Conservation (phyloP, 2,888 invertebrate genomes). For the Calliphora vomitoria region DNA sequence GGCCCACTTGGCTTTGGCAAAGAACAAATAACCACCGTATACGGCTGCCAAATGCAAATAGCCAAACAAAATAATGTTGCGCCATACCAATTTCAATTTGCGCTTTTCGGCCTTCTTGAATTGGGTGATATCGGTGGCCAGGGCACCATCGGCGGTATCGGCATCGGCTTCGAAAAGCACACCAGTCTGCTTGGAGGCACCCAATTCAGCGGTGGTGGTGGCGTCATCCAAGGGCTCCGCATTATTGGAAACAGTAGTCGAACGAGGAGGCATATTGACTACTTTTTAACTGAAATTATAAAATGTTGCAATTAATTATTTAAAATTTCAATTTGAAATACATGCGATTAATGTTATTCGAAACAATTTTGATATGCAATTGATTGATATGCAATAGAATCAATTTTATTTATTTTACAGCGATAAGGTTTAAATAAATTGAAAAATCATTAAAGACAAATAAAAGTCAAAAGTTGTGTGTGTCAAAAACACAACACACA, state of each 20-base stretch:
- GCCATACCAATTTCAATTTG: constrained; percentile 90
- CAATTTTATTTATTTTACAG: background rate
- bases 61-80: constrained; percentile 90
- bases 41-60: constrained; percentile 91
- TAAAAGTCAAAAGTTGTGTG: background rate
- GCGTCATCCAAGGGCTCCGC: constrained; percentile 52
- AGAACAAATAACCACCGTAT: constrained; percentile 90
- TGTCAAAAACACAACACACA: background rate
- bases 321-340: background rate
- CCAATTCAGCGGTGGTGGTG: constrained; percentile 52
- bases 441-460: background rate
- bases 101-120: constrained; percentile 86
- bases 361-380: background rate
- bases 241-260: constrained; percentile 71
- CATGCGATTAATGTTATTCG: background rate
- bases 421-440: background rate
- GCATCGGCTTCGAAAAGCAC: constrained; percentile 88
- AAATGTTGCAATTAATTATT: background rate
- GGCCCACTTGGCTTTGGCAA: constrained; percentile 90
- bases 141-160: constrained; percentile 87
- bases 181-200: constrained; percentile 84
- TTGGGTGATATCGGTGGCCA: constrained; percentile 85
- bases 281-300: constrained; percentile 54
- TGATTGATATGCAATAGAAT: background rate
- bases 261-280: constrained; percentile 80